Base-by-base conservation (phyloP, 2,113 vertebrate genomes). In the Muntiacus reevesi region DNA sequence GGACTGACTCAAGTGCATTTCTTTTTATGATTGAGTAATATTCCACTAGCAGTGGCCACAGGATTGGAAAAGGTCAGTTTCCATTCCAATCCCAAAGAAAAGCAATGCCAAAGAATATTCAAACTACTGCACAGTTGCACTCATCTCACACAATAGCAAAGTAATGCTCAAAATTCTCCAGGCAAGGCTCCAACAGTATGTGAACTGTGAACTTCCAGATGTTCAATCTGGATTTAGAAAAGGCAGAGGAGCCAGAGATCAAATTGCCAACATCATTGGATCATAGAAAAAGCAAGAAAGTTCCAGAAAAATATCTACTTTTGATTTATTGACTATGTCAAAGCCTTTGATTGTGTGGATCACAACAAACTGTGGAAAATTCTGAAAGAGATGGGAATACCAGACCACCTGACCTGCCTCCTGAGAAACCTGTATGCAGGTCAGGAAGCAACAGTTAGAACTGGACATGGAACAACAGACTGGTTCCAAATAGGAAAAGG, bases 151-250 rank as follows among this genome's bases (percentile, higher is more conserved):
- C 0, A 0, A 19, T 36, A 71, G 64, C 10, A 36, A 71, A 71
- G 64, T 71, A 71, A 23, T 36, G 64, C n/a, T 71, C 64, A 71
- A 71, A 71, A 71, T 71, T 71, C 17, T 71, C 64, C 17, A 71
- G 11, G 17, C n/a, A 19, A 71, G 9, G n/a, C n/a, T 71, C 36
- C n/a, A 36, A 5, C 0, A 36, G 19, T 71, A 36, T 2, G 0
- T 11, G n/a, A 71, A 36, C n/a, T 0, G 0, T 71, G n/a, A 71
- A 23, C 17, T 36, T 12, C n/a, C 64, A 21, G n/a, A 6, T 71
- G 64, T 71, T 71, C 64, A 71, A 12, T 5, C 64, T 36, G 19
- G 64, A 23, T 71, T 36, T 71, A 36, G n/a, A 36, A 71, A 71
- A 71, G 5, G 64, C 64, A 36, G 64, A 71, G 64, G n/a, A 36